Evolutionary conservation across 2,888 invertebrate species (phyloP).

Genomic region (Drosophila anceps): DNA sequence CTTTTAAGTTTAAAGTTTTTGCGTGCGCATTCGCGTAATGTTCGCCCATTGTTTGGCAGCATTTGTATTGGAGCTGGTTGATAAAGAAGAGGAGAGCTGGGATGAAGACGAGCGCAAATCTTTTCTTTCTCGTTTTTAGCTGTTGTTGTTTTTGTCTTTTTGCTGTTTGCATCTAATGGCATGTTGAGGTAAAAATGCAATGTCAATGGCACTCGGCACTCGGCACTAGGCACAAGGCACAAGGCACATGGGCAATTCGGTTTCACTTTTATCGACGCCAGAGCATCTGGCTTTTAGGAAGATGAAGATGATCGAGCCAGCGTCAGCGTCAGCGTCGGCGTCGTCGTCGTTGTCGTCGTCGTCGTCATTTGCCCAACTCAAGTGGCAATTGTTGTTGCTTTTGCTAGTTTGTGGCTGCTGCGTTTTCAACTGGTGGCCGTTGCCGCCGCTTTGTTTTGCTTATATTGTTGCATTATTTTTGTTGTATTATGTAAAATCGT

Average conservation of each 20-base stretch:
- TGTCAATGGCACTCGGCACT: constrained; percentile 78
- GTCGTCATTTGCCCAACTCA: constrained; percentile 58
- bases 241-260: constrained; percentile 69
- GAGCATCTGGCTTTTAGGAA: constrained; percentile 61
- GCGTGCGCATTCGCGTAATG: constrained; percentile 70
- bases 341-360: no score
- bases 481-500: constrained; percentile 73
- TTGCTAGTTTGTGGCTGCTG: constrained; percentile 31
- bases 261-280: constrained; percentile 82
- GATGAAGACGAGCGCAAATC: constrained; percentile 40
- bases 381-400: constrained; percentile 66
- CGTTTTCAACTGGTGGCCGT: constrained; percentile 26
- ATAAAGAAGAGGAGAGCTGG: constrained; percentile 36
- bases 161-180: constrained; percentile 71
- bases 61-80: constrained; percentile 33
- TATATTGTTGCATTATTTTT: constrained; percentile 70
- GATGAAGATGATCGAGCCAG: constrained; percentile 65
- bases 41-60: constrained; percentile 68
- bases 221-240: constrained; percentile 25
- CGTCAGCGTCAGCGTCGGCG: constrained; percentile 5
- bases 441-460: constrained; percentile 52
- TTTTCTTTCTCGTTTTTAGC: constrained; percentile 30
- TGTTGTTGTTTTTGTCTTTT: constrained; percentile 39
- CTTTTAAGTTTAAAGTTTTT: constrained; percentile 30
- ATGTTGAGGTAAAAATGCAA: constrained; percentile 77